Evolutionary conservation across 1,140 invertebrate species (phyloP).

Genomic region (Tenebrio molitor): DNA sequence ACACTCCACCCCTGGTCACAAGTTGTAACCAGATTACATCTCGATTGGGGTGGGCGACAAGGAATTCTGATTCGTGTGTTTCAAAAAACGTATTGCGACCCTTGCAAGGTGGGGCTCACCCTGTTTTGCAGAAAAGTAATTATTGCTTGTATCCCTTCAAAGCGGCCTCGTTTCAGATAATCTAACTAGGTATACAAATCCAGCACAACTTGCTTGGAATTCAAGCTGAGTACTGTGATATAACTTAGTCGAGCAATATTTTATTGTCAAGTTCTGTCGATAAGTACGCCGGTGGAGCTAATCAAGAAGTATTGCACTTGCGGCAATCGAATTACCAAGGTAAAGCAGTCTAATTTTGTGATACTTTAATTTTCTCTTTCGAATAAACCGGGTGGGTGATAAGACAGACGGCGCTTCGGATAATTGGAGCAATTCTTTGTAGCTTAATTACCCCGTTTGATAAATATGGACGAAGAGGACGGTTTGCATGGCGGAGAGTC

Average conservation of each 20-base stretch:
- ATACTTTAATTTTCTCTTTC: not conserved
- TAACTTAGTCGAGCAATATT: too few species aligned
- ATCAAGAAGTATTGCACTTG: too few species aligned
- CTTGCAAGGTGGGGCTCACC: not conserved
- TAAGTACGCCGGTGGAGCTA: too few species aligned
- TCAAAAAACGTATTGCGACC: not conserved
- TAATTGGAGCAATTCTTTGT: not conserved
- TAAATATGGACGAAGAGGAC: not conserved
- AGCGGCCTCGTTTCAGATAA: not conserved
- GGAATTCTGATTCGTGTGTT: not conserved
- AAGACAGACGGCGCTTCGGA: not conserved
- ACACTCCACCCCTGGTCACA: too few species aligned
- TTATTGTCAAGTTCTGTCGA: too few species aligned
- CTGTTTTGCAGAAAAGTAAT: not conserved
- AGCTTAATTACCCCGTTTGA: not conserved
- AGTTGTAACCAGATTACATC: too few species aligned
- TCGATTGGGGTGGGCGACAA: not conserved
- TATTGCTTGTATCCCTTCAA: not conserved
- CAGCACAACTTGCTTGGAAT: too few species aligned
- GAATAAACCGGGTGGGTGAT: not conserved
- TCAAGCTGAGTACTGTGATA: too few species aligned
- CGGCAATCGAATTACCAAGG: too few species aligned
- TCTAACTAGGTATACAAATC: too few species aligned
- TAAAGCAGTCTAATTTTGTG: too few species aligned
- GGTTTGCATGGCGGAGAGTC: not conserved